These are phyloP conservation scores for Acarapis woodi DNA, from an alignment of 1,140 invertebrate genomes.

Conservation along the genomic window DNA sequence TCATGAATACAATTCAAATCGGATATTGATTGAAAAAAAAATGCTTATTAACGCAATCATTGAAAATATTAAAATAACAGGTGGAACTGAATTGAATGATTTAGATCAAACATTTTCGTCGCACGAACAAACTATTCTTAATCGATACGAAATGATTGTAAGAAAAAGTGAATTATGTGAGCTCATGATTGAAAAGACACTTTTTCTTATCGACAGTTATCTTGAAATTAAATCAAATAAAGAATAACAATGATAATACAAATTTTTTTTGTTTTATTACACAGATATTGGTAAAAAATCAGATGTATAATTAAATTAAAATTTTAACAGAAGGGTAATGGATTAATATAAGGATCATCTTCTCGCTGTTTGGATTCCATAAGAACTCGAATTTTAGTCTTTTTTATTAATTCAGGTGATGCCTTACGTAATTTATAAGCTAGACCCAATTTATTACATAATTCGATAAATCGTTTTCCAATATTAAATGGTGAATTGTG, in stretches of 20 bases:
- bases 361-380: too few species aligned
- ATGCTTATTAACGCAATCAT: slow-evolving; percentile 46
- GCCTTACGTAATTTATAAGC: slow-evolving; percentile 41
- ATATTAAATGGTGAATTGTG: slow-evolving; percentile 30
- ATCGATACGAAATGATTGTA: slow-evolving; percentile 30
- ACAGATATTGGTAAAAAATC: too few species aligned
- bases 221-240: too few species aligned
- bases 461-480: slow-evolving; percentile 27
- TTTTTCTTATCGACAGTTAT: slow-evolving; percentile 35
- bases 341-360: too few species aligned
- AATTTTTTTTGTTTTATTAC: too few species aligned
- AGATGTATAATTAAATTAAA: too few species aligned
- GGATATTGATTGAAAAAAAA: slow-evolving; percentile 50
- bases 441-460: slow-evolving; percentile 25
- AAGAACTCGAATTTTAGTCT: too few species aligned
- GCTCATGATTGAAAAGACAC: slow-evolving; percentile 34
- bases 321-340: too few species aligned
- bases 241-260: too few species aligned
- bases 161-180: slow-evolving; percentile 33
- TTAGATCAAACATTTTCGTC: slow-evolving; percentile 37
- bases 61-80: slow-evolving; percentile 36
- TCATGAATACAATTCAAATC: slow-evolving; percentile 28
- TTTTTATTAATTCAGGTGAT: too few species aligned
- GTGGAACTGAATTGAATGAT: slow-evolving; percentile 33
- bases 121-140: slow-evolving; percentile 33